These are phyloP conservation scores for Aricia artaxerxes DNA, from an alignment of 2,888 invertebrate genomes.

Conservation along the genomic window DNA sequence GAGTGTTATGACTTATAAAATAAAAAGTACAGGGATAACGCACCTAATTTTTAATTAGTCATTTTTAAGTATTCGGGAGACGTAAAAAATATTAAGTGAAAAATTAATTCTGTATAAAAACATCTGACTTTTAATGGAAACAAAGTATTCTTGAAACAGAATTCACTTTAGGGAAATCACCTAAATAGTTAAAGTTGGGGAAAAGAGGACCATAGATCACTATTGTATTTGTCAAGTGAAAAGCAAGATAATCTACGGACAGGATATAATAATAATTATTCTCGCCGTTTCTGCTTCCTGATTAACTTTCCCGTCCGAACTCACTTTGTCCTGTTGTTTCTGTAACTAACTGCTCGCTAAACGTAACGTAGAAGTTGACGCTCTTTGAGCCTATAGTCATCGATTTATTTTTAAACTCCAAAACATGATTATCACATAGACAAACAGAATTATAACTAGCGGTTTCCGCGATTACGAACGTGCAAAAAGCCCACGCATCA, in stretches of 20 bases:
- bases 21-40: no score
- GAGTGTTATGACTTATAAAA: no score
- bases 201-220: neutral
- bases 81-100: no score
- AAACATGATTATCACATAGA: neutral
- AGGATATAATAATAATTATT: constrained; percentile 3
- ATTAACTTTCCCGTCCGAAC: neutral
- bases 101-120: no score
- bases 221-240: neutral
- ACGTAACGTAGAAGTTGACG: neutral
- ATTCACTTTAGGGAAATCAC: no score
- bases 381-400: neutral
- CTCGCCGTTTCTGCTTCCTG: neutral
- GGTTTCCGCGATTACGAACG: neutral
- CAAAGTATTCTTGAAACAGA: no score
- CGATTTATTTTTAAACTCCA: neutral
- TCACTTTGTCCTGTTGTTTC: neutral
- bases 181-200: no score
- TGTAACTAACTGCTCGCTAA: neutral
- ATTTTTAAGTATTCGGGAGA: no score
- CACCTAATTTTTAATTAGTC: no score
- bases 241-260: neutral
- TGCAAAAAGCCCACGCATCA: no score
- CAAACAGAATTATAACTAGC: neutral
- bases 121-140: no score